Evolutionary conservation across 1,140 invertebrate genomes (phyloP).

Genomic region (Centruroides sculpturatus): DNA sequence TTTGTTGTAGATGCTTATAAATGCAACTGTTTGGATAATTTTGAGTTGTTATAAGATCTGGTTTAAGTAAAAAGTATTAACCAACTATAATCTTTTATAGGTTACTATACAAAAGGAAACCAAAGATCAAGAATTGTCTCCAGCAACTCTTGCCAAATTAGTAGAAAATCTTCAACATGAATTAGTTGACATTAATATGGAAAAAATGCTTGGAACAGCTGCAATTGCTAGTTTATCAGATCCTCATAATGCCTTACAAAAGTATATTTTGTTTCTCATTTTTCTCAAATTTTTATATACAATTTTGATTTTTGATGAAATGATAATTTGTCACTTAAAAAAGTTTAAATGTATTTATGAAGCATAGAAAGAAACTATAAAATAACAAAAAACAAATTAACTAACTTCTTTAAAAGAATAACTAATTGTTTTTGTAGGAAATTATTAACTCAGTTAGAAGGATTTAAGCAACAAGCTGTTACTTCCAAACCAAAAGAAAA

Average conservation of each 20-base stretch:
- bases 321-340: too few species aligned
- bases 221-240: conserved; percentile 38
- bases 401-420: too few species aligned
- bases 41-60: too few species aligned
- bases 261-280: conserved; percentile 28
- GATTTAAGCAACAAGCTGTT: conserved; percentile 11
- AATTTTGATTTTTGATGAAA: neutral
- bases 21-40: too few species aligned
- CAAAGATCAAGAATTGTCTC: conserved; percentile 26
- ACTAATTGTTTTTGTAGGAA: conserved; percentile 11
- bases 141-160: conserved; percentile 32
- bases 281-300: neutral
- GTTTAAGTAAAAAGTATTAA: too few species aligned
- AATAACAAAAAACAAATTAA: too few species aligned
- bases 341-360: too few species aligned
- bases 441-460: conserved; percentile 19
- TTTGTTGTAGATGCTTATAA: too few species aligned
- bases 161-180: conserved; percentile 41
- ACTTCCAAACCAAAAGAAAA: neutral
- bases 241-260: conserved; percentile 41
- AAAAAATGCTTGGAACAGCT: conserved; percentile 40
- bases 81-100: conserved; percentile 18
- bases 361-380: too few species aligned
- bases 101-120: conserved; percentile 25
- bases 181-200: conserved; percentile 39